These are phyloP conservation scores for Tarsius wallacei DNA, from an alignment of 2,797 vertebrate species.

Conservation along the genomic window DNA sequence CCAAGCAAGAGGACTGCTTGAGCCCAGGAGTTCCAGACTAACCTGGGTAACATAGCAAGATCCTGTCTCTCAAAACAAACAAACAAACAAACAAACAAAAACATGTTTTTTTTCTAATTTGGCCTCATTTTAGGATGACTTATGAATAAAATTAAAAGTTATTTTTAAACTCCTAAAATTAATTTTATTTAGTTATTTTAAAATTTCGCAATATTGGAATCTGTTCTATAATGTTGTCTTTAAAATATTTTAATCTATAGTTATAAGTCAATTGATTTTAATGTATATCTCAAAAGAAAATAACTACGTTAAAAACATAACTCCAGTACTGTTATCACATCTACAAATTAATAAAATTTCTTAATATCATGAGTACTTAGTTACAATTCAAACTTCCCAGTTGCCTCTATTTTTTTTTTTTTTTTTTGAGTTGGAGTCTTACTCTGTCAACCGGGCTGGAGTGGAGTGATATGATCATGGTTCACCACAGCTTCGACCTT, in stretches of 20 bases:
- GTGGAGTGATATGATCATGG: not conserved
- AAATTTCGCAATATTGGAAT: not conserved
- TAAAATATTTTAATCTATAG: slow-evolving; percentile 31
- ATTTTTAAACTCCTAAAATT: slow-evolving; percentile 26
- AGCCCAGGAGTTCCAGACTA: too few relatives aligned
- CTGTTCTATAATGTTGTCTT: slow-evolving; percentile 17
- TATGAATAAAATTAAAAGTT: slow-evolving; percentile 15
- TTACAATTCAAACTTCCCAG: slow-evolving; percentile 5
- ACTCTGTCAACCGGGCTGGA: not conserved
- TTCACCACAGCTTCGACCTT: not conserved
- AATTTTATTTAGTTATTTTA: slow-evolving; percentile 39
- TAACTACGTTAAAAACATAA: not conserved
- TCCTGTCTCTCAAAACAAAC: too few relatives aligned
- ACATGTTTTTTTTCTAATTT: not conserved
- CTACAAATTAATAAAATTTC: not conserved
- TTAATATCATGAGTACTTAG: not conserved
- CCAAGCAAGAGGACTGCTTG: too few relatives aligned
- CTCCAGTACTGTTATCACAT: not conserved
- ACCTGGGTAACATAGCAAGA: too few relatives aligned
- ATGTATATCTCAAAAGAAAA: not conserved
- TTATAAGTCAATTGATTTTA: slow-evolving; percentile 2
- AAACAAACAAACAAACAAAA: too few relatives aligned
- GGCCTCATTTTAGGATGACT: not conserved
- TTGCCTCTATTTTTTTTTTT: not conserved
- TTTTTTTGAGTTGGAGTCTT: not conserved